phyloP scores from a whole-genome alignment of 2,113 vertebrate genomes.

The Lampris megalopsis region DNA sequence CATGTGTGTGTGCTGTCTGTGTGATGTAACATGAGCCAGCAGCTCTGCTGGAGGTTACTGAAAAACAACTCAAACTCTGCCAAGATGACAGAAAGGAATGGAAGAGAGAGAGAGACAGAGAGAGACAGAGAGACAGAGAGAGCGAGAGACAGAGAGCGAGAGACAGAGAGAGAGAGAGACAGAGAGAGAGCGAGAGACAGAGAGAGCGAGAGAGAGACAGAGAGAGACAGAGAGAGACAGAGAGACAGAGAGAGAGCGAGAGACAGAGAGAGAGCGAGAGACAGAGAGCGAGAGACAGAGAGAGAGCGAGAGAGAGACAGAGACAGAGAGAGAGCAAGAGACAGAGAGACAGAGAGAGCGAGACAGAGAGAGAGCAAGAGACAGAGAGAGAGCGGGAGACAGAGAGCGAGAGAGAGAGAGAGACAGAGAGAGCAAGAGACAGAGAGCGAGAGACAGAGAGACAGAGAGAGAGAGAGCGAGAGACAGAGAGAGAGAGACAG shows the following conservation, averaged over 20 bases:
- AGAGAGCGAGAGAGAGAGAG: no score
- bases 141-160: not conserved
- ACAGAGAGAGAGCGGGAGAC: no score
- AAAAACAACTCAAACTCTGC: no score
- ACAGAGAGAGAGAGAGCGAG: no score
- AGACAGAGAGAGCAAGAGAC: no score
- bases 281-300: not conserved
- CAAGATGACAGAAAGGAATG: not conserved
- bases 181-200: not conserved
- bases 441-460: no score
- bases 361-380: no score
- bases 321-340: no score
- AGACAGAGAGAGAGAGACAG: not conserved
- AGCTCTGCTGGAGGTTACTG: no score
- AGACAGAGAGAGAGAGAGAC: not conserved
- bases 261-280: not conserved
- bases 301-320: no score
- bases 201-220: not conserved
- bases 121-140: not conserved
- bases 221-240: not conserved
- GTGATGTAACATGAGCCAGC: not conserved
- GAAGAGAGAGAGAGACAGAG: no score
- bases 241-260: not conserved
- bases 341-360: no score
- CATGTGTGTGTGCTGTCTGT: not conserved